phyloP scores from a whole-genome alignment of 2,113 vertebrate species.

The Dicerorhinus sumatrensis region DNA sequence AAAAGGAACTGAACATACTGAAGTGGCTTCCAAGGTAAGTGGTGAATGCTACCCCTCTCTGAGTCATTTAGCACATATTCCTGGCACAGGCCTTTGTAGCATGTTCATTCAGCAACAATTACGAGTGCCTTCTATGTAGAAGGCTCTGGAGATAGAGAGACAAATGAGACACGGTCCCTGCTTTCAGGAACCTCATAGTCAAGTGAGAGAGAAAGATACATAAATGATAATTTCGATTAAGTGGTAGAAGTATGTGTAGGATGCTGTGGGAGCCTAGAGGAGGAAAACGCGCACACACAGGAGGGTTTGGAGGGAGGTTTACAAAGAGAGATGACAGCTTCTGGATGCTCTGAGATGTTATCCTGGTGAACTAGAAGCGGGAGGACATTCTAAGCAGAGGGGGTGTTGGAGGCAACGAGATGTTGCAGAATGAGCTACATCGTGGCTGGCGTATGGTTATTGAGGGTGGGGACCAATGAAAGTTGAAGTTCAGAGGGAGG shows the following conservation, averaged over 20 bases:
- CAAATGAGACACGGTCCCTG: neutral
- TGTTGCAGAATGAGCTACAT: neutral
- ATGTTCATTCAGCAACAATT: neutral
- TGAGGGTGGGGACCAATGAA: neutral
- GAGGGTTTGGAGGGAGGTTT: neutral
- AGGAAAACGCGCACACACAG: neutral
- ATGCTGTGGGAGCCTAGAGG: neutral
- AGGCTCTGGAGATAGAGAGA: neutral
- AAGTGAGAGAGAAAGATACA: neutral
- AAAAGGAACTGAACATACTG: neutral
- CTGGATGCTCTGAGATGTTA: neutral
- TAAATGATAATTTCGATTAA: neutral
- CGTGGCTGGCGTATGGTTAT: neutral
- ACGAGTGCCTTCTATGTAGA: neutral
- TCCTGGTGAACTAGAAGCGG: neutral
- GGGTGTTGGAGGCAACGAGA: neutral
- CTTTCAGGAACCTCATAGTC: neutral
- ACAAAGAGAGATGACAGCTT: neutral
- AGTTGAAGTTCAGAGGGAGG: neutral
- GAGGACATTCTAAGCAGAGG: neutral
- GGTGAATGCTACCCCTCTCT: neutral
- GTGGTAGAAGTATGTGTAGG: neutral
- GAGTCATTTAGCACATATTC: neutral
- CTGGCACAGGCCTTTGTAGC: neutral
- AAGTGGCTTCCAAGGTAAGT: neutral